Conservation (phyloP, 1,140 invertebrate species). For the Idris sp. region DNA sequence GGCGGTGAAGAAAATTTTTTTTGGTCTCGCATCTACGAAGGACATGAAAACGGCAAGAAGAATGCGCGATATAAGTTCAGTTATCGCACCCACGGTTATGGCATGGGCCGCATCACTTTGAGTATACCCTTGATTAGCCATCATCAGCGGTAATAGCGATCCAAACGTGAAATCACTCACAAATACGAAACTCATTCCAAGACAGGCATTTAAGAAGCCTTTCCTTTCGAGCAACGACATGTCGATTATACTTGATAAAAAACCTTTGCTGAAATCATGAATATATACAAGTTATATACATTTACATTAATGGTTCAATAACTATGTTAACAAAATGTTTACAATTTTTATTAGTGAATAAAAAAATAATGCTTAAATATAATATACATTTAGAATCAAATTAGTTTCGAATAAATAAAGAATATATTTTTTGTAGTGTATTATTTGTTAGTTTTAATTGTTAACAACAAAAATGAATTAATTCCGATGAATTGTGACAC, state of each 20-base stretch:
- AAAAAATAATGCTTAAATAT: too few species aligned
- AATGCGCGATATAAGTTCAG: slow-evolving; percentile 71
- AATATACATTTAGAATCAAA: too few species aligned
- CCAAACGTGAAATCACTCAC: slow-evolving; percentile 72
- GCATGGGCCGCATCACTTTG: slow-evolving; percentile 68
- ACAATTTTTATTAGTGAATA: too few species aligned
- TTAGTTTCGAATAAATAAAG: too few species aligned
- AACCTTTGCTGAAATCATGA: slow-evolving; percentile 40
- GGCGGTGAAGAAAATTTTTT: slow-evolving; percentile 71
- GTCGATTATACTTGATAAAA: slow-evolving; percentile 68
- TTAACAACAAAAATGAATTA: too few species aligned
- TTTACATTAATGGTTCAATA: too few species aligned
- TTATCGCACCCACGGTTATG: slow-evolving; percentile 68
- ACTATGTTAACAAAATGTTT: too few species aligned
- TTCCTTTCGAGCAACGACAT: slow-evolving; percentile 68
- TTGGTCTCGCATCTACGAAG: slow-evolving; percentile 67
- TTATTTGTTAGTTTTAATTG: too few species aligned
- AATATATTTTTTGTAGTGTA: too few species aligned
- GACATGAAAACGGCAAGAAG: slow-evolving; percentile 69
- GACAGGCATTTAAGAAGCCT: slow-evolving; percentile 69
- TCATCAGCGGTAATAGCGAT: slow-evolving; percentile 72
- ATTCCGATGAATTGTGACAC: too few species aligned
- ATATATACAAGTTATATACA: too few species aligned
- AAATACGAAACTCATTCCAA: slow-evolving; percentile 71
- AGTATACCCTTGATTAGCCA: slow-evolving; percentile 67